Conservation (phyloP, 1,140 invertebrate genomes). For the Zaprionus africanus region DNA sequence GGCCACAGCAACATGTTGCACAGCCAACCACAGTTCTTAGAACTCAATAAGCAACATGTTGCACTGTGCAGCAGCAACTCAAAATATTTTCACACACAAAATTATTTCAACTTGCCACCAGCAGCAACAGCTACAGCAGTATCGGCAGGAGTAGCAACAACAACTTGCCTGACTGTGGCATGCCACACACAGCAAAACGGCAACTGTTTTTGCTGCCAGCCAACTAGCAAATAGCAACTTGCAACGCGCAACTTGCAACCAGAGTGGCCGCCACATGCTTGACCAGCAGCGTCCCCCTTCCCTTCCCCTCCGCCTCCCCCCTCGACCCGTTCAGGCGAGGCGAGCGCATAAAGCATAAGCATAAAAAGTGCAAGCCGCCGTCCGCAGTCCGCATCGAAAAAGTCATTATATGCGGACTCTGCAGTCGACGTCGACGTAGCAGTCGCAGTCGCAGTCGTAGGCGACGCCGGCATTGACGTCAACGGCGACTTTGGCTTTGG, state of each 20-base stretch:
- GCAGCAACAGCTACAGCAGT: conserved; percentile 57
- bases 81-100: conserved; percentile 81
- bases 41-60: conserved; percentile 35
- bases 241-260: conserved; percentile 42
- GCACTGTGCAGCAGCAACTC: conserved; percentile 27
- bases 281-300: conserved; percentile 46
- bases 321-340: conserved; percentile 20
- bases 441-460: conserved; percentile 26
- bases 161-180: conserved; percentile 65
- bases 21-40: not conserved
- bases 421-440: conserved; percentile 16
- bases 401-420: conserved; percentile 76
- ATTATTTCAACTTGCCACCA: conserved; percentile 78
- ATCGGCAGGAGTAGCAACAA: conserved; percentile 52
- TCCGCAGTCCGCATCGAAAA: conserved; percentile 74
- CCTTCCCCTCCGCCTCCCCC: not conserved
- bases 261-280: conserved; percentile 58
- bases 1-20: conserved; percentile 44
- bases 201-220: conserved; percentile 41
- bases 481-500: conserved; percentile 71
- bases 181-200: conserved; percentile 73
- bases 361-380: conserved; percentile 70
- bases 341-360: conserved; percentile 79
- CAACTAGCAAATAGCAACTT: conserved; percentile 55
- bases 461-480: conserved; percentile 3